phyloP scores from a whole-genome alignment of 1,140 invertebrate species.

The Gryon sp. region DNA sequence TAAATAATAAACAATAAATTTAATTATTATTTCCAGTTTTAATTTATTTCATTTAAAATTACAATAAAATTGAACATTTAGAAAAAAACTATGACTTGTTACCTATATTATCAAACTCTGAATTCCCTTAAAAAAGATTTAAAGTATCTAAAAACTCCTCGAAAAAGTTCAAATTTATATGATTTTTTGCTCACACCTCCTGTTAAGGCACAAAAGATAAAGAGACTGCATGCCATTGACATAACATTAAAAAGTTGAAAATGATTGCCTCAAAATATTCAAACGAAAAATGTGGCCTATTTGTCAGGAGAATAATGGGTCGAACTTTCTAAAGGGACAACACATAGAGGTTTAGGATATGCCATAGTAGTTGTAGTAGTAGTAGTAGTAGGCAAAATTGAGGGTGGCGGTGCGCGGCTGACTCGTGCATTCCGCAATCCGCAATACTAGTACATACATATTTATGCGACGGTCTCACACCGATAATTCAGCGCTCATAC shows the following conservation, averaged over 20 bases:
- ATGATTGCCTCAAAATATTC: conserved; percentile 19
- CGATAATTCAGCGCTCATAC: conserved; percentile 77
- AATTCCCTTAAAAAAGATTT: too few relatives aligned
- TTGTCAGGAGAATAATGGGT: conserved; percentile 53
- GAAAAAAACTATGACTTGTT: too few relatives aligned
- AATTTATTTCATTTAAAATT: too few relatives aligned
- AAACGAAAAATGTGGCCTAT: conserved; percentile 30
- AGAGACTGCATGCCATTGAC: too few relatives aligned
- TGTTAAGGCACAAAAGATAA: too few relatives aligned
- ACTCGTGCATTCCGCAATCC: conserved; percentile 73
- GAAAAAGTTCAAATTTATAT: too few relatives aligned
- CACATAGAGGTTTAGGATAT: conserved; percentile 33
- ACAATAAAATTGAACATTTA: too few relatives aligned
- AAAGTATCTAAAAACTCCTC: too few relatives aligned
- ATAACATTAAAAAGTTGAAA: conserved; percentile 33
- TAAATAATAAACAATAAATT: too few relatives aligned
- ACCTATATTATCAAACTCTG: too few relatives aligned
- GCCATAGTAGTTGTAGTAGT: conserved; percentile 5
- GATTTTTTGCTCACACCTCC: too few relatives aligned
- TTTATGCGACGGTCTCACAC: conserved; percentile 72
- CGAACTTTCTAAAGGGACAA: conserved; percentile 55
- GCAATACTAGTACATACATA: conserved; percentile 74
- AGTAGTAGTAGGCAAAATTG: conserved; percentile 39
- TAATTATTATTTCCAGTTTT: too few relatives aligned
- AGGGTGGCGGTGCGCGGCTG: conserved; percentile 61